Percentiles rank a stretch among this genome's conserved stretches.
Conservation (phyloP, 2,888 invertebrate species). For the Mycogona germanica region DNA sequence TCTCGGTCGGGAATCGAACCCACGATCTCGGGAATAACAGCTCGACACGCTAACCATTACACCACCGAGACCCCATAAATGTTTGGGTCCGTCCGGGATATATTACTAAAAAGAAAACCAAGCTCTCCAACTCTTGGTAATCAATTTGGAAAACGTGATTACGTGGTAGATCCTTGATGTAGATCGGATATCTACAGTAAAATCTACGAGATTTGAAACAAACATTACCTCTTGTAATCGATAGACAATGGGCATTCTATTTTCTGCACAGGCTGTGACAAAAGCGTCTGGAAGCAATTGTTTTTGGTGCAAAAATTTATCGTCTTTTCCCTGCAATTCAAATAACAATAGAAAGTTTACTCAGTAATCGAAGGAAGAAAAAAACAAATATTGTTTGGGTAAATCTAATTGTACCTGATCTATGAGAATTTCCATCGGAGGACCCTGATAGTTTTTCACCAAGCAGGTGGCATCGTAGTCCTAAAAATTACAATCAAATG, state of each 20-base stretch:
- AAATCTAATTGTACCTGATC: conserved; percentile 57
- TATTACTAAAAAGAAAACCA: no score
- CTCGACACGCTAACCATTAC: no score
- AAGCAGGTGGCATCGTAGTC: conserved; percentile 83
- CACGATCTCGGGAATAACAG: no score
- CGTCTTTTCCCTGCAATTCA: conserved; percentile 58
- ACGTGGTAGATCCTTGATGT: not conserved
- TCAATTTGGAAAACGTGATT: no score
- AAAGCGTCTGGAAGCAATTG: conserved; percentile 78
- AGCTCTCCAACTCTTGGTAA: no score
- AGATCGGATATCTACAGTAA: no score
- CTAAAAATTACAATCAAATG: conserved; percentile 18
- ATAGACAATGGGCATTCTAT: conserved; percentile 38
- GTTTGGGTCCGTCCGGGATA: no score
- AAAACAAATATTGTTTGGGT: no score
- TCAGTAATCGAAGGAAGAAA: no score
- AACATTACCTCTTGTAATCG: conserved; percentile 15
- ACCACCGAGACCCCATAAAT: no score
- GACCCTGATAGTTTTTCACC: conserved; percentile 67
- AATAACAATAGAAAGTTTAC: no score
- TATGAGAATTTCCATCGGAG: conserved; percentile 66
- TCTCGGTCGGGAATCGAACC: no score
- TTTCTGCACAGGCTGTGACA: conserved; percentile 53
- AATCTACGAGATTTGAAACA: not conserved
- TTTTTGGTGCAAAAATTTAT: conserved; percentile 59